Conservation (phyloP, 2,797 vertebrate genomes). For the Microcaecilia unicolor region DNA sequence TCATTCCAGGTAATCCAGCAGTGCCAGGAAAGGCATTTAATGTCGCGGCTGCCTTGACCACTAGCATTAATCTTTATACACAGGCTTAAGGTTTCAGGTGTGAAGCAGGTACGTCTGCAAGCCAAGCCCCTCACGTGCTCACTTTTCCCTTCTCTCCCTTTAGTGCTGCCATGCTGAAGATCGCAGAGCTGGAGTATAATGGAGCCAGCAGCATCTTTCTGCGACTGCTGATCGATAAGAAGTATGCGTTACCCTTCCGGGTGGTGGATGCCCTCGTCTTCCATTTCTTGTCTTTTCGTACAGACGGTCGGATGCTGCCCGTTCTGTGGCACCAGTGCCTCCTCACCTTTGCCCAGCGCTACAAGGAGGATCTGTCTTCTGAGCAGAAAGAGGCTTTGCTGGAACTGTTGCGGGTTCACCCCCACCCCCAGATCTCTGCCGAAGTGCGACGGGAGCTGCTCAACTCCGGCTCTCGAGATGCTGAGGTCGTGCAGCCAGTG, state of each 20-base stretch:
- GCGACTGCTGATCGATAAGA: conserved; percentile 89
- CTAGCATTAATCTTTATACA: no score
- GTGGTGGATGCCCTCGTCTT: conserved; percentile 89
- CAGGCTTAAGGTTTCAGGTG: no score
- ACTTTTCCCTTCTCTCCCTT: not conserved
- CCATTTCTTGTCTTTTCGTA: conserved; percentile 88
- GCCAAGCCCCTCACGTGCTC: not conserved
- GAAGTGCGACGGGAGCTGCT: conserved; percentile 85
- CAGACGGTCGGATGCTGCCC: conserved; percentile 73
- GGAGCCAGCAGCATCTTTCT: conserved; percentile 97
- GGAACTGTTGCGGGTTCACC: conserved; percentile 84
- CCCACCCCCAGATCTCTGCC: conserved; percentile 65
- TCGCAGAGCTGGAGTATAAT: conserved; percentile 92
- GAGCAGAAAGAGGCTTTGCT: conserved; percentile 85
- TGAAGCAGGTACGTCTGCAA: no score
- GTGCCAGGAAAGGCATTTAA: not conserved
- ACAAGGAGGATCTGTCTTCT: conserved; percentile 84
- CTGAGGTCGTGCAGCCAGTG: conserved; percentile 54
- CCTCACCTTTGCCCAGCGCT: conserved; percentile 84
- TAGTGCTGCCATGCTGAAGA: conserved; percentile 91
- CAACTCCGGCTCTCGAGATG: conserved; percentile 70
- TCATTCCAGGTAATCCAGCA: conserved; percentile 75
- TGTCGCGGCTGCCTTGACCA: no score
- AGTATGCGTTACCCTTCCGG: conserved; percentile 93
- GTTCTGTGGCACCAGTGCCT: conserved; percentile 96